These are phyloP conservation scores for Lordiphosa clarofinis DNA, from an alignment of 1,140 invertebrate genomes.

Conservation along the genomic window DNA sequence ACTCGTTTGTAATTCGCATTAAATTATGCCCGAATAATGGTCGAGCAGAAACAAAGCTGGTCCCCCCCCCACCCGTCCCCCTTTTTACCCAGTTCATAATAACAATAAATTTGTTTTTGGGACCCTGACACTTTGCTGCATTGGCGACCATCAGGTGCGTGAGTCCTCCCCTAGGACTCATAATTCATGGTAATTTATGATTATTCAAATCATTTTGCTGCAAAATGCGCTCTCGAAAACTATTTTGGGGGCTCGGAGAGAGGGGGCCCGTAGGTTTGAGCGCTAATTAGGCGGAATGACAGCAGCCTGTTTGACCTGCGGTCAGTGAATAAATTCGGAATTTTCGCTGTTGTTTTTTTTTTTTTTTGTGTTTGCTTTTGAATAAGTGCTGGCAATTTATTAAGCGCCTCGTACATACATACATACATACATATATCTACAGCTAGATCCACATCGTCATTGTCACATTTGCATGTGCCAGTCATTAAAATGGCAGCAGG, in stretches of 20 bases:
- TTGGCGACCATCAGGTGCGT: conserved; percentile 39
- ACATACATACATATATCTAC: too few relatives aligned
- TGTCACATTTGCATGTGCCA: conserved; percentile 65
- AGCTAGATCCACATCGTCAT: conserved; percentile 51
- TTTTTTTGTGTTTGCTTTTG: conserved; percentile 23
- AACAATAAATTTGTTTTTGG: conserved; percentile 51
- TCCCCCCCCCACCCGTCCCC: conserved; percentile 2
- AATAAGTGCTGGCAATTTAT: conserved; percentile 68
- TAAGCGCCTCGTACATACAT: conserved; percentile 23
- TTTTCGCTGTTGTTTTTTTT: conserved; percentile 4
- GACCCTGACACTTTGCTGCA: conserved; percentile 57
- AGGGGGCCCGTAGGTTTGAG: neutral
- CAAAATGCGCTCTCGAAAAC: conserved; percentile 41
- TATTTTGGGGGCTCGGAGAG: conserved; percentile 2
- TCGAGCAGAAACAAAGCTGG: conserved; percentile 4
- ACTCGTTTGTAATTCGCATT: conserved; percentile 43
- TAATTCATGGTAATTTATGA: conserved; percentile 69
- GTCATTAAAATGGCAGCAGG: conserved; percentile 52
- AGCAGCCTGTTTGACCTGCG: conserved; percentile 46
- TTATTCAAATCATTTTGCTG: conserved; percentile 60
- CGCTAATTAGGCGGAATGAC: conserved; percentile 64
- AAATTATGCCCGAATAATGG: conserved; percentile 51
- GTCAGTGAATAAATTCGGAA: conserved; percentile 34
- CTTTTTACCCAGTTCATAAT: conserved; percentile 25
- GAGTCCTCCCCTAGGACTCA: conserved; percentile 32